These are phyloP conservation scores for Lampropteryx suffumata DNA, from an alignment of 2,888 invertebrate species.

Conservation along the genomic window DNA sequence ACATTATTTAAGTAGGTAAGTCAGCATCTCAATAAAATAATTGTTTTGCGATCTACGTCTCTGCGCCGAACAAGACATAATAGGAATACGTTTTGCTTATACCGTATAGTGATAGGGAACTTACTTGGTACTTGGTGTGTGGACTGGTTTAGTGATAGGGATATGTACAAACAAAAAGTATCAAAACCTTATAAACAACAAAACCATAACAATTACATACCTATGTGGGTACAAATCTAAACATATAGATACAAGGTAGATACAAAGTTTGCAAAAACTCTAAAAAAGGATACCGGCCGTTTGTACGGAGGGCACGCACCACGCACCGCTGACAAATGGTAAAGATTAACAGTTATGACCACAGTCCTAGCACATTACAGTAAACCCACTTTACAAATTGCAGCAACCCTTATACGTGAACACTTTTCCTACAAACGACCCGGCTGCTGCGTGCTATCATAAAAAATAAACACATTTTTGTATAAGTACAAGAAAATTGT, in stretches of 20 bases:
- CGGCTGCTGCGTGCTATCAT: conserved; percentile 7
- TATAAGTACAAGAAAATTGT: neutral
- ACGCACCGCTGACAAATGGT: conserved; percentile 12
- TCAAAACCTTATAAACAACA: too few relatives aligned
- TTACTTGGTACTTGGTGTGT: too few relatives aligned
- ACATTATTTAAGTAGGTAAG: too few relatives aligned
- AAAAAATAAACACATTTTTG: neutral
- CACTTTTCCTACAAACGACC: conserved; percentile 1
- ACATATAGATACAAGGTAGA: neutral
- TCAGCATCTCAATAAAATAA: too few relatives aligned
- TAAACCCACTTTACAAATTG: conserved; percentile 3
- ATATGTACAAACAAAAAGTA: too few relatives aligned
- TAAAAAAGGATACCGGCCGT: neutral
- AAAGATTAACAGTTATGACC: conserved; percentile 9
- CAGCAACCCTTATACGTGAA: conserved; percentile 2
- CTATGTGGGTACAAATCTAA: too few relatives aligned
- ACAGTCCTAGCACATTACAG: neutral
- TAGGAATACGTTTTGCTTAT: too few relatives aligned
- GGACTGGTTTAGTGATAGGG: too few relatives aligned
- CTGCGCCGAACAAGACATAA: too few relatives aligned
- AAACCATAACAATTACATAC: too few relatives aligned
- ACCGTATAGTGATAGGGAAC: too few relatives aligned
- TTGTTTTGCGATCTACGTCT: too few relatives aligned
- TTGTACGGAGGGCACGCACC: neutral
- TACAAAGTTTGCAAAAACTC: neutral